A percentile compares a stretch with the other conserved stretches of the same genome.
Evolutionary conservation across 2,888 invertebrate species (phyloP).

Genomic region (Limnephilus auricula): DNA sequence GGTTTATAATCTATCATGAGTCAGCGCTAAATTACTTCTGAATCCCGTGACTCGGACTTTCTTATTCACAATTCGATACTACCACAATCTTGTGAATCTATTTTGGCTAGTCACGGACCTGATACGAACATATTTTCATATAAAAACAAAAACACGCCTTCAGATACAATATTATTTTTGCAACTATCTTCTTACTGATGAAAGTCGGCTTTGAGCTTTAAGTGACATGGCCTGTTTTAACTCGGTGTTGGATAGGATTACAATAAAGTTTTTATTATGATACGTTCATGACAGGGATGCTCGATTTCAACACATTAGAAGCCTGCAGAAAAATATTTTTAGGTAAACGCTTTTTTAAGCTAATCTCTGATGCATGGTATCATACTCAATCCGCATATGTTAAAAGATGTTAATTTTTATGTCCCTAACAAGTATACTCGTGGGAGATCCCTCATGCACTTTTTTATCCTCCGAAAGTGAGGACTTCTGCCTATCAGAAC

Average conservation of each 20-base stretch:
- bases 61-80: neutral
- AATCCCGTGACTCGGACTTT: conserved; percentile 21
- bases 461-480: too few species aligned
- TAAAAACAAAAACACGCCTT: neutral
- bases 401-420: too few species aligned
- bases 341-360: too few species aligned
- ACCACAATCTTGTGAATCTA: neutral
- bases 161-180: neutral
- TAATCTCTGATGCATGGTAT: too few species aligned
- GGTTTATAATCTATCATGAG: neutral
- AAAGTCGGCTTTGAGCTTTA: neutral
- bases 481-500: too few species aligned
- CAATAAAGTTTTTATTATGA: neutral
- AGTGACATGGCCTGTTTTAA: neutral
- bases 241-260: neutral
- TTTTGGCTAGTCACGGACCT: conserved; percentile 1
- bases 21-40: neutral
- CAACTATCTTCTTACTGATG: neutral
- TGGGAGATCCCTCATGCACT: too few species aligned
- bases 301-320: too few species aligned
- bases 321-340: too few species aligned
- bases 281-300: too few species aligned
- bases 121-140: neutral
- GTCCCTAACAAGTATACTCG: too few species aligned
- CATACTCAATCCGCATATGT: too few species aligned